Conservation (phyloP, 2,888 invertebrate genomes). For the Parelbella ahira region DNA sequence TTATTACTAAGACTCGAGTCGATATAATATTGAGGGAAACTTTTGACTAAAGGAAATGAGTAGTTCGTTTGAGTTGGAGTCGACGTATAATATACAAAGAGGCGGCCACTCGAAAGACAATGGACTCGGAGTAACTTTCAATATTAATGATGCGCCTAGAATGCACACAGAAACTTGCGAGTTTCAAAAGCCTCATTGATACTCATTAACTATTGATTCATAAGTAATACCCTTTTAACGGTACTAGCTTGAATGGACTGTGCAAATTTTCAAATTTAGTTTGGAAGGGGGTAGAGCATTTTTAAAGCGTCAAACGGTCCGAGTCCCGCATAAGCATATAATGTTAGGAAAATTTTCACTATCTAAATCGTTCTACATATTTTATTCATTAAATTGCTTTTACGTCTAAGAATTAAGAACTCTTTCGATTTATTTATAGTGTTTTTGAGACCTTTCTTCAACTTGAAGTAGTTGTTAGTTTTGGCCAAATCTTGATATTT, state of each 20-base stretch:
- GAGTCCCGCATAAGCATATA: conserved; percentile 29
- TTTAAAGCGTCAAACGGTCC: conserved; percentile 33
- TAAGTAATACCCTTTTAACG: conserved; percentile 77
- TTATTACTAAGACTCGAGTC: conserved; percentile 35
- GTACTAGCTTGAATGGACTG: conserved; percentile 48
- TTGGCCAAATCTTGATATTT: background rate
- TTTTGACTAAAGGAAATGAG: conserved; percentile 68
- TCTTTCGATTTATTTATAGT: conserved; percentile 14
- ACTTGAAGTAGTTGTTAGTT: too few species aligned
- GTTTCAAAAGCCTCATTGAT: conserved; percentile 74
- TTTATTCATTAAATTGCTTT: conserved; percentile 13
- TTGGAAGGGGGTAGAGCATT: conserved; percentile 54
- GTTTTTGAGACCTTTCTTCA: too few species aligned
- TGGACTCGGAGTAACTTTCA: conserved; percentile 68
- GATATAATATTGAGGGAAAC: conserved; percentile 56
- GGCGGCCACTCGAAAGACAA: conserved; percentile 69
- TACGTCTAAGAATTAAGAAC: conserved; percentile 13
- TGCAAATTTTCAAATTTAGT: conserved; percentile 74
- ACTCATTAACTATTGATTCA: conserved; percentile 80
- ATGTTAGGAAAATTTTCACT: conserved; percentile 8
- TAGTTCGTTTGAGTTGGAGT: conserved; percentile 59
- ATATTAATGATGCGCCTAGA: conserved; percentile 77
- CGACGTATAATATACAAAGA: conserved; percentile 68
- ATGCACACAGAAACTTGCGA: conserved; percentile 67
- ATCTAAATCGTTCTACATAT: conserved; percentile 5